phyloP scores from a whole-genome alignment of 2,888 invertebrate genomes.

The Acleris sparsana region DNA sequence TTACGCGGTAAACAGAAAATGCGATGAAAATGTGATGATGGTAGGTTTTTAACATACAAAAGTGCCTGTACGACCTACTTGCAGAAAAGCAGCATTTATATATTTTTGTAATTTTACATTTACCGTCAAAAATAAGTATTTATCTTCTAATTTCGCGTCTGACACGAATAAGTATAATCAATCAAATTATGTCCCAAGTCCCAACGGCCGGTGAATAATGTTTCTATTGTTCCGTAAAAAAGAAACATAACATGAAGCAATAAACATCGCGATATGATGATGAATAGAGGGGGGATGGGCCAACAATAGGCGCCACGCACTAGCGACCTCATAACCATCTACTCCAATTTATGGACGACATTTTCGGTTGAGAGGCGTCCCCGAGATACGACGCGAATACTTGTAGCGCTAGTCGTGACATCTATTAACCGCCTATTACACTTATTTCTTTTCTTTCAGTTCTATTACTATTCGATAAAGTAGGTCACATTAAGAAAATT shows the following conservation, averaged over 20 bases:
- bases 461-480: neutral
- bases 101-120: neutral
- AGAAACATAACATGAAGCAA: slow-evolving; percentile 47
- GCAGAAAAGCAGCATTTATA: no score
- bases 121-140: neutral
- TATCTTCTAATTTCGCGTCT: neutral
- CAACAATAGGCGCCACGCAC: slow-evolving; percentile 71
- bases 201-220: slow-evolving; percentile 12
- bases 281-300: slow-evolving; percentile 54
- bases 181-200: slow-evolving; percentile 26
- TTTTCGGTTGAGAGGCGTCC: slow-evolving; percentile 46
- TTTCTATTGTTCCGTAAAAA: slow-evolving; percentile 26
- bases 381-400: slow-evolving; percentile 30
- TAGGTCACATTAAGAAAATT: neutral
- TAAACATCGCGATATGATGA: slow-evolving; percentile 62
- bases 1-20: no score
- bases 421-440: slow-evolving; percentile 25
- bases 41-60: no score
- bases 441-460: slow-evolving; percentile 16
- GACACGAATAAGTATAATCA: slow-evolving; percentile 13
- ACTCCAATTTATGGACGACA: slow-evolving; percentile 66
- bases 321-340: slow-evolving; percentile 73
- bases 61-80: no score
- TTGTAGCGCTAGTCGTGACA: slow-evolving; percentile 26
- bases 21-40: no score